Conservation (phyloP, 2,797 vertebrate genomes). For the Nothura maculosa region DNA sequence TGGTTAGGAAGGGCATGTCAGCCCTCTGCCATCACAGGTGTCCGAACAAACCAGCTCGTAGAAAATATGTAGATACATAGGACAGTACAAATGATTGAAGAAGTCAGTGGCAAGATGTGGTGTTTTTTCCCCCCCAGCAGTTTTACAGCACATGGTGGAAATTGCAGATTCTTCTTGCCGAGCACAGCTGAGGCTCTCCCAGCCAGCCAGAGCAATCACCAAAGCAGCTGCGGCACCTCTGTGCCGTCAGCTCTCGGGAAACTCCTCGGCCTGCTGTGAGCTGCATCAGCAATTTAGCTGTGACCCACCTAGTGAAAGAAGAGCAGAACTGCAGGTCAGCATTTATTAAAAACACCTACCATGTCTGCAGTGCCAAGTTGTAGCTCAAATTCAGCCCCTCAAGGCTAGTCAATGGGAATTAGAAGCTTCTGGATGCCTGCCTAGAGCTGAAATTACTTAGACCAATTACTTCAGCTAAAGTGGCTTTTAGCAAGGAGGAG, state of each 20-base stretch:
- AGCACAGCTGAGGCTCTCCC: neutral
- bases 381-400: neutral
- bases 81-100: neutral
- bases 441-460: constrained; percentile 4
- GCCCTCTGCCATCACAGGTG: neutral
- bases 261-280: neutral
- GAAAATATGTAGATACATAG: neutral
- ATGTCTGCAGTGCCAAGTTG: neutral
- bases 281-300: neutral
- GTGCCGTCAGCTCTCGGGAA: neutral
- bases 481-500: constrained; percentile 8
- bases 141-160: neutral
- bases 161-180: neutral
- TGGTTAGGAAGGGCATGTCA: neutral
- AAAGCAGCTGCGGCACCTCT: neutral
- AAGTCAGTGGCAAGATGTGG: neutral
- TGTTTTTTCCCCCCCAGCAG: neutral
- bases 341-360: neutral
- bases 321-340: neutral
- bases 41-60: neutral
- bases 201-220: neutral
- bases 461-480: neutral
- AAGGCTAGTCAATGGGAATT: neutral
- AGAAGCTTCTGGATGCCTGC: constrained; percentile 3
- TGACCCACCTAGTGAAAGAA: neutral